These are phyloP conservation scores for Eupithecia inturbata DNA, from an alignment of 2,888 invertebrate species.

Conservation along the genomic window DNA sequence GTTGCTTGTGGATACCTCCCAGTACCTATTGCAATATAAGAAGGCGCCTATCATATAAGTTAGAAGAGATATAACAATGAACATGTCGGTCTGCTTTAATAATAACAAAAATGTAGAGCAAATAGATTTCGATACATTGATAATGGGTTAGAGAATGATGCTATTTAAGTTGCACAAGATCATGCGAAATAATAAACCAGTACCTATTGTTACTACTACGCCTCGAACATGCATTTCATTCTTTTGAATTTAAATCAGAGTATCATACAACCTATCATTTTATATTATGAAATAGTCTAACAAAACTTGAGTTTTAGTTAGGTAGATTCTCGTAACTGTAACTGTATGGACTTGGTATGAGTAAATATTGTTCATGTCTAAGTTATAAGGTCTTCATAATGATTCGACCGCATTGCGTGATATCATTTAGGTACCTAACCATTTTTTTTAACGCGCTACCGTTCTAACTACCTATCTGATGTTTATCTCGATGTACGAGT, in stretches of 20 bases:
- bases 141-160: conserved; percentile 27
- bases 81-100: background rate
- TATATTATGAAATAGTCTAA: background rate
- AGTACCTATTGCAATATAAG: conserved; percentile 8
- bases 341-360: conserved; percentile 11
- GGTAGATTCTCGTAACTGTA: background rate
- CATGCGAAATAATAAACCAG: background rate
- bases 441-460: background rate
- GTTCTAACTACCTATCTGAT: conserved; percentile 34
- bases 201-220: background rate
- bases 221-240: conserved; percentile 5
- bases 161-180: conserved; percentile 30
- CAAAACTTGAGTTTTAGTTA: background rate
- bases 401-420: conserved; percentile 43
- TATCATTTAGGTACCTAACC: conserved; percentile 42
- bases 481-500: conserved; percentile 48
- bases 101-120: conserved; percentile 51
- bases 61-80: background rate
- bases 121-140: conserved; percentile 50
- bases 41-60: background rate
- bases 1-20: conserved; percentile 45
- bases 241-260: conserved; percentile 15
- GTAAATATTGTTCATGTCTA: conserved; percentile 23
- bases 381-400: conserved; percentile 38
- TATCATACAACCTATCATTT: background rate